A percentile compares a stretch with the other conserved stretches of the same genome.
Evolutionary conservation across 2,888 invertebrate species (phyloP).

Genomic region (Carpatolechia fugitivella): DNA sequence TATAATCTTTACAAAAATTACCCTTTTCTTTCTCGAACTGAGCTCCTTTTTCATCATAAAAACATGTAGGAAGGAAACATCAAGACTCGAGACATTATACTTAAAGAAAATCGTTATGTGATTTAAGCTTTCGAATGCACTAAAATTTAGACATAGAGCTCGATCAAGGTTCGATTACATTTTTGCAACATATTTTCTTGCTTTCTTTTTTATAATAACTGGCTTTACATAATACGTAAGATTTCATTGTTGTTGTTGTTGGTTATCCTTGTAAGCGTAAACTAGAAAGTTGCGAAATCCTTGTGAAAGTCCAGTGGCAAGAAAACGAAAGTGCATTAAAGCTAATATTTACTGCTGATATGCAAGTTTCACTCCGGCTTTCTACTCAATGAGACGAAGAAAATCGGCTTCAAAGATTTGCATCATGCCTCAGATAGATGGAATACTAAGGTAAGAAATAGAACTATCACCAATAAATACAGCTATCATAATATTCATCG

Average conservation of each 20-base stretch:
- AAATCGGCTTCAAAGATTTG: conserved; percentile 10
- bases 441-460: too few species aligned
- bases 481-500: too few species aligned
- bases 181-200: not conserved
- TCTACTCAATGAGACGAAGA: conserved; percentile 38
- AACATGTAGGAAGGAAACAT: too few species aligned
- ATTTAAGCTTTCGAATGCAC: too few species aligned
- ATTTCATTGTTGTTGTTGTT: not conserved
- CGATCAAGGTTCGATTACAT: not conserved
- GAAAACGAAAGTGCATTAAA: conserved; percentile 55
- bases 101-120: too few species aligned
- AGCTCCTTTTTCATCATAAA: too few species aligned
- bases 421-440: not conserved
- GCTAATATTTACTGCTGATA: conserved; percentile 46
- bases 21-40: too few species aligned
- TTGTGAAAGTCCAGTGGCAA: conserved; percentile 50
- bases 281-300: conserved; percentile 38
- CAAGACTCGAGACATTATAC: too few species aligned
- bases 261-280: conserved; percentile 22
- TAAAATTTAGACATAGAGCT: not conserved
- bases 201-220: not conserved
- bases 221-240: not conserved
- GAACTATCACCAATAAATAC: too few species aligned
- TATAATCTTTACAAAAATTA: too few species aligned
- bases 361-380: conserved; percentile 46